Conservation (phyloP, 2,888 invertebrate genomes). For the Heliconius hortense region DNA sequence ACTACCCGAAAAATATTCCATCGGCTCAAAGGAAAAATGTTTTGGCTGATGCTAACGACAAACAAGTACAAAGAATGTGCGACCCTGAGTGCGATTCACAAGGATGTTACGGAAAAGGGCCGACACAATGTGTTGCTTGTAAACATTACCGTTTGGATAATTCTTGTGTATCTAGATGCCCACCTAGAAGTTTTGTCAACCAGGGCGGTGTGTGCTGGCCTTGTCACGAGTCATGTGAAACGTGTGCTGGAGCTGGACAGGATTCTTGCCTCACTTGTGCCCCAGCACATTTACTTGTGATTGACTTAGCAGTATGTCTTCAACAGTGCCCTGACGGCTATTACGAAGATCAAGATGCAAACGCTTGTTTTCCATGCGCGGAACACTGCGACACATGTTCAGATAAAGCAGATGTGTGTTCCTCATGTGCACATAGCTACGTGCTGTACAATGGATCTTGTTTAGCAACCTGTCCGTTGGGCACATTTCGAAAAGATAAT, state of each 20-base stretch:
- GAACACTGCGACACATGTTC: constrained; percentile 93
- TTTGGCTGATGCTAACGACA: constrained; percentile 83
- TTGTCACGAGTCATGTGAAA: constrained; percentile 94
- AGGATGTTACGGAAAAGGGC: constrained; percentile 92
- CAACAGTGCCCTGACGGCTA: constrained; percentile 95
- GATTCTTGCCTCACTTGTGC: constrained; percentile 93
- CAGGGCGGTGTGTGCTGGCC: constrained; percentile 91
- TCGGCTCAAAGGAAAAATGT: constrained; percentile 83
- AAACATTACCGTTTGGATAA: constrained; percentile 91
- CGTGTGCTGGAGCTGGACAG: constrained; percentile 93
- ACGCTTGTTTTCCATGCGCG: constrained; percentile 92
- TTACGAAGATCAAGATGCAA: constrained; percentile 89
- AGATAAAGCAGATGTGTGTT: constrained; percentile 91
- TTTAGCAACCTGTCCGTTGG: constrained; percentile 90
- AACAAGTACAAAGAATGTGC: constrained; percentile 86
- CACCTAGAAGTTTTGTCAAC: constrained; percentile 91
- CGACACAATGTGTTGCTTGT: constrained; percentile 92
- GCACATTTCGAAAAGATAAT: constrained; percentile 93
- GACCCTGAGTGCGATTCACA: constrained; percentile 89
- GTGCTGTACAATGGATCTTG: constrained; percentile 92
- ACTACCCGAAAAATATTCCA: constrained; percentile 86
- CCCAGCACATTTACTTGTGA: constrained; percentile 90
- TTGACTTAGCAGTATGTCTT: constrained; percentile 92
- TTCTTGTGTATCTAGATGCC: constrained; percentile 91
- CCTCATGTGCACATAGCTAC: constrained; percentile 93